Percentiles rank a stretch among this genome's conserved stretches.
Conservation (phyloP, 2,113 vertebrate species). For the Cygnus buccinator region DNA sequence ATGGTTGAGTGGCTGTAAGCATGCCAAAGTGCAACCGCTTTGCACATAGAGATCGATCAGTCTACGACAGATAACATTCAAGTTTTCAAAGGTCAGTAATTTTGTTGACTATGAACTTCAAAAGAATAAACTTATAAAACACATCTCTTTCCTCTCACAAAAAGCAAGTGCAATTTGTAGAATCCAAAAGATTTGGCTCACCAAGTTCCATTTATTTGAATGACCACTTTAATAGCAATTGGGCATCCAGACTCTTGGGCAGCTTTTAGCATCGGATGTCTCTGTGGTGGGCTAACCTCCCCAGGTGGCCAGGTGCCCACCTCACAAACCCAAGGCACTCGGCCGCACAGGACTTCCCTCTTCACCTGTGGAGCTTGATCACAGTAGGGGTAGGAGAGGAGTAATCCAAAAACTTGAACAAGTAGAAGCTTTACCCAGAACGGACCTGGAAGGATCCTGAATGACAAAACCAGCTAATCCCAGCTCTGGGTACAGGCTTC, state of each 20-base stretch:
- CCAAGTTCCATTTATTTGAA: neutral
- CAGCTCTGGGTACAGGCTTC: neutral
- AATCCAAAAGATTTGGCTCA: neutral
- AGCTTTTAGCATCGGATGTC: neutral
- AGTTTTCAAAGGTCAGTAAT: neutral
- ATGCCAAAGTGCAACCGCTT: neutral
- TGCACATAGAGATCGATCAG: neutral
- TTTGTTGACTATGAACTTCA: neutral
- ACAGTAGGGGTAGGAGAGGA: neutral
- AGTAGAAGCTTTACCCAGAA: neutral
- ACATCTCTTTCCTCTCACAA: neutral
- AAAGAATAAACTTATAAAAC: neutral
- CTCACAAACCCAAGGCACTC: neutral
- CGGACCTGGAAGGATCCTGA: neutral
- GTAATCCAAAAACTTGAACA: neutral
- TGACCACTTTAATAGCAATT: neutral
- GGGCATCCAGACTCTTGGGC: neutral
- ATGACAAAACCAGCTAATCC: neutral
- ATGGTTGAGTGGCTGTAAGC: neutral
- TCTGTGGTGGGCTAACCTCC: neutral
- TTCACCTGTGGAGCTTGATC: neutral
- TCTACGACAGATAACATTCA: rapidly evolving
- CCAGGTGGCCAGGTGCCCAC: neutral
- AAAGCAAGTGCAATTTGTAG: neutral
- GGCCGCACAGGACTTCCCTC: neutral